Evolutionary conservation across 2,113 vertebrate genomes (phyloP), one percentile per base, ranked within the genome.

Genomic region (Macaca nemestrina): DNA sequence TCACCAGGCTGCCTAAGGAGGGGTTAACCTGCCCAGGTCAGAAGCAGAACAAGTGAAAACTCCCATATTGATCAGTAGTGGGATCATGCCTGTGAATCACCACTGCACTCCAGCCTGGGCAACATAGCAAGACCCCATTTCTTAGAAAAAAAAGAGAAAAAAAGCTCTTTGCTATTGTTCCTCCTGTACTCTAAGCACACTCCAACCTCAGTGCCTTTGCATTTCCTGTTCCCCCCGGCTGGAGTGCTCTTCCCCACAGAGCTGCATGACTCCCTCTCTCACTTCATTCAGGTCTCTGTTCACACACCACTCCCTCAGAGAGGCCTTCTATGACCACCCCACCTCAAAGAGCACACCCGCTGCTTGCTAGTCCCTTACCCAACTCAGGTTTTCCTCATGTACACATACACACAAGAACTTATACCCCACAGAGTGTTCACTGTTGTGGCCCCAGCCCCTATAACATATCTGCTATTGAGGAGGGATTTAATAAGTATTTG

Each of bases 171-270:
- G 61, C 61, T 64, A 14, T 64, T 32, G 18, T 30, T 80, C 22
- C 35, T 64, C 38, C 35, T 6, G 0, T 3, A 38, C 73, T 17
- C 23, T 45, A 13, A 14, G 3, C 6, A 11, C 6, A 1, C 52
- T 43, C 30, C 92, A 35, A 1, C 75, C 68, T 64, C 88, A 38
- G 61, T 25, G 12, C 52, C n/a, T 92, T 76, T 68, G 52, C 73
- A 32, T 14, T 2, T 23, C 48, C 50, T n/a, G 0, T 43, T 23
- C 5, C 30, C 30, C 68, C 67, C 68, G 30, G 35, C 38, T 30
- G 2, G 35, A 79, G 20, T 48, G 27, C n/a, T 59, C 32, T 67
- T 89, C 43, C 61, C 35, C 27, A 40, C 12, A 61, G 14, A 40
- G 14, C 57, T 43, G 6, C 20, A 1, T 18, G 55, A 8, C 55